phyloP scores from a whole-genome alignment of 2,113 vertebrate genomes.

The Brachionichthys hirsutus region DNA sequence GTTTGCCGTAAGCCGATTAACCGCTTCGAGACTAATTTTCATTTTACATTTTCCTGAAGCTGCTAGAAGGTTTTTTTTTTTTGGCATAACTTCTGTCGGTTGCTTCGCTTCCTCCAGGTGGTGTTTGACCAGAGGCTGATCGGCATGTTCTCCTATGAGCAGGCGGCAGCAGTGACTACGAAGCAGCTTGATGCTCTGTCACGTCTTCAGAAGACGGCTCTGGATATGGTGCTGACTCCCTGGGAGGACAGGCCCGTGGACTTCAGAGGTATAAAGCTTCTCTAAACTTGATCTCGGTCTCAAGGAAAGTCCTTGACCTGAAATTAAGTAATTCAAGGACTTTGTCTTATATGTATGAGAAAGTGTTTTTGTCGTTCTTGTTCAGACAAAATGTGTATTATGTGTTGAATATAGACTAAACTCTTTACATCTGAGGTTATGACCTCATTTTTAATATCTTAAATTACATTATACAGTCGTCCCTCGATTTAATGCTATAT shows the following conservation, averaged over 20 bases:
- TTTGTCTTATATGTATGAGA: too few species aligned
- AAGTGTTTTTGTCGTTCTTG: too few species aligned
- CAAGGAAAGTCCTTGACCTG: neutral
- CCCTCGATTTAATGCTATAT: too few species aligned
- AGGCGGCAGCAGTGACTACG: conserved; percentile 73
- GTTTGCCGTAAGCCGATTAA: conserved; percentile 70
- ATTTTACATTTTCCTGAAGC: neutral
- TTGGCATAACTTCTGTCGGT: neutral
- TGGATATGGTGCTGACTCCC: conserved; percentile 77
- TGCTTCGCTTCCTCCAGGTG: conserved; percentile 60
- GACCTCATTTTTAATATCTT: too few species aligned
- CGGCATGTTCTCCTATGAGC: conserved; percentile 79
- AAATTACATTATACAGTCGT: too few species aligned
- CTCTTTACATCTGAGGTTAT: too few species aligned
- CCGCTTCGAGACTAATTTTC: neutral
- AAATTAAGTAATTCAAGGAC: too few species aligned
- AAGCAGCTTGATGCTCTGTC: conserved; percentile 63
- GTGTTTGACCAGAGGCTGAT: conserved; percentile 74
- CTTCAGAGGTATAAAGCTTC: conserved; percentile 66
- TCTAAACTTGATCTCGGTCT: neutral
- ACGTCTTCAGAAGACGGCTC: conserved; percentile 67
- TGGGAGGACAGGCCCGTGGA: conserved; percentile 69
- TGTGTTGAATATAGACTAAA: too few species aligned
- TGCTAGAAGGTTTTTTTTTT: neutral
- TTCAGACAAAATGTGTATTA: too few species aligned